Conservation (phyloP, 2,797 vertebrate genomes). For the Thunnus albacares region DNA sequence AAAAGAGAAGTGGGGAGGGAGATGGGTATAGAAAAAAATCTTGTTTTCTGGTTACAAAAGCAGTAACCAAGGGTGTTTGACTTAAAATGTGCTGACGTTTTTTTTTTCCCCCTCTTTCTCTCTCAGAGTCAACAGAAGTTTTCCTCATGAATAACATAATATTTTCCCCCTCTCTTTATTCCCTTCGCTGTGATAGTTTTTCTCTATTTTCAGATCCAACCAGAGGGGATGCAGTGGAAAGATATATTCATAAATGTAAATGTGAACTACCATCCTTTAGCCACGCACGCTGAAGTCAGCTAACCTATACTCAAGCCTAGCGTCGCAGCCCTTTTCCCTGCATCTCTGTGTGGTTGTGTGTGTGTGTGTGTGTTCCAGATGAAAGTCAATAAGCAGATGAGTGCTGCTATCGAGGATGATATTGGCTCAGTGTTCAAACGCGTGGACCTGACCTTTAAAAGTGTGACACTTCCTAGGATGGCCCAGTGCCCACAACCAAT, state of each 20-base stretch:
- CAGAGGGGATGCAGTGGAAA: constrained; percentile 78
- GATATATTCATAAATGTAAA: constrained; percentile 87
- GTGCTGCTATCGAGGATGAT: constrained; percentile 64
- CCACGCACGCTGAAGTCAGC: constrained; percentile 59
- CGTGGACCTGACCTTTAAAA: constrained; percentile 85
- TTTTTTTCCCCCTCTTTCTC: constrained; percentile 44
- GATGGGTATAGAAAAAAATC: constrained; percentile 80
- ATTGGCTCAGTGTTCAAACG: constrained; percentile 76
- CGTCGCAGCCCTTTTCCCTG: constrained; percentile 65
- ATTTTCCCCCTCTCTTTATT: constrained; percentile 45
- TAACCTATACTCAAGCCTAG: constrained; percentile 62
- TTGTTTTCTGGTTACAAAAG: constrained; percentile 94
- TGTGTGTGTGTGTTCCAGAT: constrained; percentile 61
- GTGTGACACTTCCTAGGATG: constrained; percentile 77
- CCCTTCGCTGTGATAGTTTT: constrained; percentile 69
- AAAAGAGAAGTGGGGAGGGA: constrained; percentile 49
- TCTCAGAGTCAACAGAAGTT: constrained; percentile 84
- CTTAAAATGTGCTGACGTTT: constrained; percentile 84
- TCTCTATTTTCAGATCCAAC: constrained; percentile 81
- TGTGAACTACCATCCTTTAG: constrained; percentile 77
- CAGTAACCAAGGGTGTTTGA: constrained; percentile 89
- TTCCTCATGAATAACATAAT: constrained; percentile 85
- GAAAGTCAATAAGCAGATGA: constrained; percentile 74
- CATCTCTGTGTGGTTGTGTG: constrained; percentile 7
- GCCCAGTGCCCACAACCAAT: constrained; percentile 74